Conservation (phyloP, 2,113 vertebrate species). For the Syngnathus typhle region DNA sequence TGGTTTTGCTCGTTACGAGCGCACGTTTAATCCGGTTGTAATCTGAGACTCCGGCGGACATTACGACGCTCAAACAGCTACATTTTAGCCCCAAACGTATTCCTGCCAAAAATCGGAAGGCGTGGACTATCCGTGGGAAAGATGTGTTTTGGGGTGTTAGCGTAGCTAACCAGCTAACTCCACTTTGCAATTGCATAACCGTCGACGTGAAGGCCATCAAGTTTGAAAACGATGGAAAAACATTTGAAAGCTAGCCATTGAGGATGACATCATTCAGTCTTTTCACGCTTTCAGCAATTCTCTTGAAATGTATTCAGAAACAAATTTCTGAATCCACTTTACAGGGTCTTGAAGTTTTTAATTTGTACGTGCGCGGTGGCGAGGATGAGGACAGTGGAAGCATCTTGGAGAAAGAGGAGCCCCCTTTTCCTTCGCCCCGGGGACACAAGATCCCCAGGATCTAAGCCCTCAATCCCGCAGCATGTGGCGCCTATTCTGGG, state of each 20-base stretch:
- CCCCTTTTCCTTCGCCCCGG: constrained; percentile 20
- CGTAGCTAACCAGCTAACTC: too few relatives aligned
- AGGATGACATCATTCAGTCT: not conserved
- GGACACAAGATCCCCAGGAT: constrained; percentile 70
- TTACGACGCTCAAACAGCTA: not conserved
- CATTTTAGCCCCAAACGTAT: not conserved
- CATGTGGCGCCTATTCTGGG: constrained; percentile 67
- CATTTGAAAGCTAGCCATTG: not conserved
- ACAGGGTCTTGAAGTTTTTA: not conserved
- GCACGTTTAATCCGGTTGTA: not conserved
- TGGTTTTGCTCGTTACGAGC: not conserved
- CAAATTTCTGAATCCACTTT: not conserved
- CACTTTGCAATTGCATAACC: too few relatives aligned
- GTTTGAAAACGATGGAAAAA: not conserved
- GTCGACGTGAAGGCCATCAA: too few relatives aligned
- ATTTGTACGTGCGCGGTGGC: not conserved
- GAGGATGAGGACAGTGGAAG: not conserved
- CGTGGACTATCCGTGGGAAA: not conserved
- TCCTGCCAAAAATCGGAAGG: not conserved
- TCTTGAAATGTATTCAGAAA: not conserved
- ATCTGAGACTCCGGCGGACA: not conserved
- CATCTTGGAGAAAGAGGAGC: not conserved
- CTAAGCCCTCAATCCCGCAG: constrained; percentile 64
- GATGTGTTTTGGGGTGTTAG: too few relatives aligned
- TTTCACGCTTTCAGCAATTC: not conserved